phyloP scores from a whole-genome alignment of 2,888 invertebrate species.

The Pyralis farinalis region DNA sequence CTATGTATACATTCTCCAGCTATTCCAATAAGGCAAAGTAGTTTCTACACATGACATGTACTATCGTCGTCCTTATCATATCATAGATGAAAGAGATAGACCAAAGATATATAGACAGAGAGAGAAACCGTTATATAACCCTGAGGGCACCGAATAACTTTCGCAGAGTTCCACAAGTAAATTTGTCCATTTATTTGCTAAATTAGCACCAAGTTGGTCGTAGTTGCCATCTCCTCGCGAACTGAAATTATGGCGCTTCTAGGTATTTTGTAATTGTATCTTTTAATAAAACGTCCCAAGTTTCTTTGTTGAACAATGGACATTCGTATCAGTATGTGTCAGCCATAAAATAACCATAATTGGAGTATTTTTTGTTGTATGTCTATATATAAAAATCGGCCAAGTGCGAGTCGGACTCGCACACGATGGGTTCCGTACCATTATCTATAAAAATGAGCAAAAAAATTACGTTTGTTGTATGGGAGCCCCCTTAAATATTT shows the following conservation, averaged over 20 bases:
- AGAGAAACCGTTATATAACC: slow-evolving; percentile 2
- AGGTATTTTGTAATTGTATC: slow-evolving; percentile 5
- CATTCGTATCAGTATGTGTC: no score
- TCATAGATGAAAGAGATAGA: background rate
- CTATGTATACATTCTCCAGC: background rate
- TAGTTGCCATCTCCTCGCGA: slow-evolving; percentile 1
- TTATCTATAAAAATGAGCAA: no score
- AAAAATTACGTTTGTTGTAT: no score
- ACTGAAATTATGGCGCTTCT: slow-evolving; percentile 5
- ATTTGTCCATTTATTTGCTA: slow-evolving; percentile 52
- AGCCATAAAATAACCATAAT: no score
- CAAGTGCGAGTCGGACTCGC: no score
- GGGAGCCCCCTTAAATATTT: no score
- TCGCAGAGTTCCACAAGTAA: slow-evolving; percentile 35
- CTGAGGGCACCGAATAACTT: slow-evolving; percentile 23
- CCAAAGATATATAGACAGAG: no score
- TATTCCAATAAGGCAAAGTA: background rate
- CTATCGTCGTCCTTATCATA: background rate
- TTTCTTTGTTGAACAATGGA: background rate
- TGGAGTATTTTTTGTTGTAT: no score
- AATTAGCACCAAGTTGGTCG: slow-evolving; percentile 10
- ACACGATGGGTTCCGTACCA: no score
- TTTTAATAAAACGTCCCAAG: slow-evolving; percentile 1
- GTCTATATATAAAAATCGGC: no score
- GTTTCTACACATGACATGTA: background rate